Base-by-base conservation (phyloP, 2,113 vertebrate genomes). In the Ictidomys tridecemlineatus region DNA sequence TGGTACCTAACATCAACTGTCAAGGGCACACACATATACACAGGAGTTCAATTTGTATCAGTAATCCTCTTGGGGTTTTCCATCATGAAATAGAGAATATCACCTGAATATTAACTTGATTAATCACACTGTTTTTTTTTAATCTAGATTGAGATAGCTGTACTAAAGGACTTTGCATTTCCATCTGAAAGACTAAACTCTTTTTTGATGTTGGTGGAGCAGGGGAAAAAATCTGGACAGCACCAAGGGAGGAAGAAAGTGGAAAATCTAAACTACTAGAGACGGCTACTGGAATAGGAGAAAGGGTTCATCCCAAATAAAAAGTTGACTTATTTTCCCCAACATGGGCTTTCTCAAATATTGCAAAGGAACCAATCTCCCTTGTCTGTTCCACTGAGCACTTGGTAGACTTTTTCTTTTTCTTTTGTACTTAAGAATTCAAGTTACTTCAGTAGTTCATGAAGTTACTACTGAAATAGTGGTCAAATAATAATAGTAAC, bases 381-480 rank as follows among this genome's bases (percentile, higher is more conserved):
- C 56, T 70, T 89, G 48, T 18, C 56, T 24, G 2, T 76, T 89
- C 18, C 20, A 17, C 67, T 85, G 39, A 91, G n/a, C 17, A 39
- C 24, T 20, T 91, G 53, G 5, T 84, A 85, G 22, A 37, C 24
- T 92, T 97, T 76, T 45, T 45, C 45, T 45, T 92, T 97, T 76
- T 56, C n/a, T 89, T 85, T 6, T 32, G 63, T 18, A 30, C 18
- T 56, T 85, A 79, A 48, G n/a, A 72, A 85, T 28, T 94, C 58
- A 56, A 72, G 26, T 69, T 70, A 74, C 18, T 58, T 67, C 10
- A 28, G 11, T 94, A 51, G 53, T 92, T 76, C 70, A 80, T 0
- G 56, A 85, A 84, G 63, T 51, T 74, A 67, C 4, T 58, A 20
- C 37, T 82, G 73, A 85, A 79, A 30, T 77, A 30, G 17, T 93